Evolutionary conservation across 1,140 invertebrate species (phyloP), one percentile per base, ranked within the genome.

Genomic region (Heterodera schachtii): DNA sequence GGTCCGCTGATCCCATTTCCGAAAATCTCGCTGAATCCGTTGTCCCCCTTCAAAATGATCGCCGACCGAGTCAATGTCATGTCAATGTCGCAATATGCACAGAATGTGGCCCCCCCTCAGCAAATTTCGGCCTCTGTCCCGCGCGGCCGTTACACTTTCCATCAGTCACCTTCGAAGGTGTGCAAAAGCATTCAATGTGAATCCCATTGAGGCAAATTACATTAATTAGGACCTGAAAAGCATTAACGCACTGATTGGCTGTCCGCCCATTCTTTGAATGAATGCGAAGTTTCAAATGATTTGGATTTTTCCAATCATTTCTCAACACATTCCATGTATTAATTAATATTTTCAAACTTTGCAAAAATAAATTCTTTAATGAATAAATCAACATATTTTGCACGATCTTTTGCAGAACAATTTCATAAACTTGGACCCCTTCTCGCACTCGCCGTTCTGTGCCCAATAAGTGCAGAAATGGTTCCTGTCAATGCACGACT

Each of bases 401-500:
- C 88, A 89, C 11, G 89, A 88, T 69, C 83, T 79, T 77, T 85
- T 84, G 75, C 88, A 89, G 84, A 90, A 90, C 16, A 90, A 83
- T 75, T 88, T 88, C 88, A 89, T 89, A 57, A 89, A 89, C 76
- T 88, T 90, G 31, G 87, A 87, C 69, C 90, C 88, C 41, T 80
- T 86, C 66, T 83, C 81, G 75, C 88, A 89, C 80, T 89, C 88
- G 49, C 89, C 88, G 74, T 89, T 90, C 73, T 84, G 86, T 4
- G 88, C 86, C 88, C 88, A 89, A 70, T 89, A 89, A 41, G 86
- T 81, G 78, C 88, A 89, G 85, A 89, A 89, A 69, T 89, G 82
- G 75, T 89, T 89, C 76, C 86, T 89, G 79, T 89, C 88, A 8
- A 70, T 78, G 78, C 73, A 79, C 67, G 49, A 41, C n/a, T 66